Evolutionary conservation across 2,113 vertebrate genomes (phyloP).

Genomic region (Burhinus bistriatus): DNA sequence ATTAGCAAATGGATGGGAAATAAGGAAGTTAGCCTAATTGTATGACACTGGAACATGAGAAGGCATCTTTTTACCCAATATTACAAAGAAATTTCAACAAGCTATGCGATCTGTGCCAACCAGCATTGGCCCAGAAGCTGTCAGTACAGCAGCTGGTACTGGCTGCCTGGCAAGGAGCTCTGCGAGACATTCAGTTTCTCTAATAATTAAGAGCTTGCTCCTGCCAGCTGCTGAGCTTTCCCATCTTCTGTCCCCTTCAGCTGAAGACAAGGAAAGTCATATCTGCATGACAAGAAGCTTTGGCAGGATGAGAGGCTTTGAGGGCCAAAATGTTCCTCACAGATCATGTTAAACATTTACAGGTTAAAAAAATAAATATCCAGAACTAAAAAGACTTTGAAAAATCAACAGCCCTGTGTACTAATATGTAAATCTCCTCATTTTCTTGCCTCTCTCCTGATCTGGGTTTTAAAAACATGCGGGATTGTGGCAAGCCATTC

Average conservation of each 20-base stretch:
- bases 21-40: neutral
- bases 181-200: neutral
- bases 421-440: neutral
- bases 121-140: neutral
- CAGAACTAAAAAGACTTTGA: neutral
- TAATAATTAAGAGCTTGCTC: neutral
- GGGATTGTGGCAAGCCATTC: neutral
- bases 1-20: neutral
- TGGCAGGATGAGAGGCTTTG: neutral
- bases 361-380: neutral
- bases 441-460: neutral
- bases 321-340: neutral
- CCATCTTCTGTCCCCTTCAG: neutral
- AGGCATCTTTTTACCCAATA: neutral
- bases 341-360: neutral
- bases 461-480: neutral
- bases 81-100: neutral
- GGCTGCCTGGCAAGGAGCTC: neutral
- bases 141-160: neutral
- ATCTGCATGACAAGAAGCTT: neutral
- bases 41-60: neutral
- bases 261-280: neutral
- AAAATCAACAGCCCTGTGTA: neutral
- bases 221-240: neutral
- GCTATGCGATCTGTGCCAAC: neutral